Evolutionary conservation across 2,113 vertebrate species (phyloP), one percentile per base, ranked within the genome.

Genomic region (Abramis brama): DNA sequence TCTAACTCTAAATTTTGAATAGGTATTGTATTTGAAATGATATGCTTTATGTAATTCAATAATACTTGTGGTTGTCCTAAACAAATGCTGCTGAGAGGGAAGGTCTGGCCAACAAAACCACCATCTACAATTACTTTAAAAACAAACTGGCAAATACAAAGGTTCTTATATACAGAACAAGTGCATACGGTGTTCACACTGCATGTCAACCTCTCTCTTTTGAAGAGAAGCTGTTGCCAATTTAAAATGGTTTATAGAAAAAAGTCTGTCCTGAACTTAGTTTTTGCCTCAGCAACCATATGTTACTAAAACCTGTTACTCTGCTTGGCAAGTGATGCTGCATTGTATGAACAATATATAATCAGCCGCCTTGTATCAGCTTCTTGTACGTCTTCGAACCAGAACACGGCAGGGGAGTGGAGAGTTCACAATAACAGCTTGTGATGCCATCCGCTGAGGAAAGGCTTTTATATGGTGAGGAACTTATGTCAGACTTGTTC

Each of bases 111-210:
- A 79, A 79, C 77, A 43, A 43, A 79, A 39, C 77, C n/a, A 6
- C 55, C 57, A 79, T 62, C 77, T 79, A 79, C 55, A 45, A 25
- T 79, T 62, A 79, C 77, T 79, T 36, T 79, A 43, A 79, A 79
- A 79, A 79, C 77, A 79, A 27, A 62, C 57, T 43, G 33, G 7
- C 77, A 57, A 45, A 36, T 25, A 62, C 77, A 62, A 62, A 62
- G 57, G 1, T 60, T 39, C 21, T 79, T 39, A 60, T n/a, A 75
- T 10, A 19, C 13, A 52, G 43, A 10, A 10, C 76, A 59, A 57
- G 27, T 36, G 52, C 10, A 59, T n/a, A 60, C 33, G 13, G 76
- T 23, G 10, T 62, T 79, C 77, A 79, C 55, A 43, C 6, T 79
- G 36, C 50, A 78, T 43, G 23, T 45, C 17, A 78, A 78, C 52